These are phyloP conservation scores for Macaria notata DNA, from an alignment of 2,888 invertebrate species.

Conservation along the genomic window DNA sequence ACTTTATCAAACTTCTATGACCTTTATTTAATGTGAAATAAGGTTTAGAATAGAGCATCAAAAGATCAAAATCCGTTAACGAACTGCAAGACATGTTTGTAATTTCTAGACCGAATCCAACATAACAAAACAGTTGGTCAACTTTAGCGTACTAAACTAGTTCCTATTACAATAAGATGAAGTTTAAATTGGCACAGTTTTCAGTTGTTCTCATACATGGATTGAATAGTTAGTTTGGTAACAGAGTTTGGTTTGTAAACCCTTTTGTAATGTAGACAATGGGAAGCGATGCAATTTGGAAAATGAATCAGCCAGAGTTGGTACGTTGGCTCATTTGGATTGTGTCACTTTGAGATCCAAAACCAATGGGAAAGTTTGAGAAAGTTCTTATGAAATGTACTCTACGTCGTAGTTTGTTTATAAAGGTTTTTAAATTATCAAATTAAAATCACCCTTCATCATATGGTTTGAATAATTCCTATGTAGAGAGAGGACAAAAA, in stretches of 20 bases:
- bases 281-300: constrained; percentile 20
- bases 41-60: constrained; percentile 2
- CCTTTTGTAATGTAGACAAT: constrained; percentile 17
- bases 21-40: not conserved
- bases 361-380: no score
- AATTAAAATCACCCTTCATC: no score
- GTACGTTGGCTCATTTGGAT: constrained; percentile 8
- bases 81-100: constrained; percentile 3
- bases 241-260: constrained; percentile 3
- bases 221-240: constrained; percentile 1
- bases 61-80: not conserved
- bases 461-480: no score
- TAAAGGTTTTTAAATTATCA: no score
- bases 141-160: constrained; percentile 1
- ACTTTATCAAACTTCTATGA: not conserved
- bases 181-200: constrained; percentile 12
- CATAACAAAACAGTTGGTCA: constrained; percentile 1
- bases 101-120: constrained; percentile 8
- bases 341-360: not conserved
- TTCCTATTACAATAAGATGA: not conserved
- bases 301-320: constrained; percentile 19
- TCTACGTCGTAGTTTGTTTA: no score
- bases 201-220: not conserved
- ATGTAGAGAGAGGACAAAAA: no score
- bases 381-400: no score